Conservation (phyloP, 1,140 invertebrate genomes). For the Pygmarrhopalites habei region DNA sequence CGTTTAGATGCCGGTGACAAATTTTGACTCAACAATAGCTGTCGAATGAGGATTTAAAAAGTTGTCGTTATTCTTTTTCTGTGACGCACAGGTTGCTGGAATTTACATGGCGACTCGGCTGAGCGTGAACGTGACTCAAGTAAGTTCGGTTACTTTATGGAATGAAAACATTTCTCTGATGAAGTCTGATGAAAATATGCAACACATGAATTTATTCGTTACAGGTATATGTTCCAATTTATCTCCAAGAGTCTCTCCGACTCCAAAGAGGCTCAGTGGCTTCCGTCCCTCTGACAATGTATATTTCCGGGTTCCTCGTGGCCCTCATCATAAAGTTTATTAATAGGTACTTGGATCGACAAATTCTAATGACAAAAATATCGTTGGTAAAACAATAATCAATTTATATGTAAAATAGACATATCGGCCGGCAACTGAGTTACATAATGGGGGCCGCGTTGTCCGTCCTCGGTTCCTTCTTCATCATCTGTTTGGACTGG, state of each 20-base stretch:
- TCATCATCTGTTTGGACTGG: slow-evolving; percentile 54
- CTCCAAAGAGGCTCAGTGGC: slow-evolving; percentile 70
- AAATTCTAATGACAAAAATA: no score
- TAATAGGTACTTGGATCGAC: slow-evolving; percentile 58
- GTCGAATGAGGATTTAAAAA: no score
- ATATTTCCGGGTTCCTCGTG: slow-evolving; percentile 70
- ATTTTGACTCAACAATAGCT: no score
- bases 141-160: no score
- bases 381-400: no score
- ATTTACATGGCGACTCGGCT: slow-evolving; percentile 86
- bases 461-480: slow-evolving; percentile 57
- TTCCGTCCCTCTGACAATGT: slow-evolving; percentile 78
- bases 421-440: slow-evolving; percentile 59
- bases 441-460: slow-evolving; percentile 62
- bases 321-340: slow-evolving; percentile 62
- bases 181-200: no score
- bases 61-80: no score
- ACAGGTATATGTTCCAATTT: slow-evolving; percentile 85
- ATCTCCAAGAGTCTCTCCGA: slow-evolving; percentile 71
- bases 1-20: no score
- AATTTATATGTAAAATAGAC: no score
- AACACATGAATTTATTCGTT: no score
- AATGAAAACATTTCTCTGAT: no score
- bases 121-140: slow-evolving; percentile 82
- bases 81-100: slow-evolving; percentile 46